These are phyloP conservation scores for Microctonus hyperodae DNA, from an alignment of 2,888 invertebrate genomes.

Conservation along the genomic window DNA sequence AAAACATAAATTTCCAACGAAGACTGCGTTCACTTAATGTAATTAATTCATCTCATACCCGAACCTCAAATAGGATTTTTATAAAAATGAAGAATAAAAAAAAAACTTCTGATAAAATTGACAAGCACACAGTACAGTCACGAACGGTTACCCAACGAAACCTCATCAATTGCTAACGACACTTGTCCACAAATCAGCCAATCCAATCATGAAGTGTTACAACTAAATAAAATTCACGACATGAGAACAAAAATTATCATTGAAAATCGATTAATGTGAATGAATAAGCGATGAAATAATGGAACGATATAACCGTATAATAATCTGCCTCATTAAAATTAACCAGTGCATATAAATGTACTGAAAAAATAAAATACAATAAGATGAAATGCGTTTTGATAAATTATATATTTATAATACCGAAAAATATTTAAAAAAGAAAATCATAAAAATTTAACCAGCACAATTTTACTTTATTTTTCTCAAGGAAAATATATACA, in stretches of 20 bases:
- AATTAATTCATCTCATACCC: not conserved
- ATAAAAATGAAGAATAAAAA: constrained; percentile 34
- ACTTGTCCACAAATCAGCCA: constrained; percentile 10
- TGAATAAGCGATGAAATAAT: not conserved
- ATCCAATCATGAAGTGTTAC: constrained; percentile 8
- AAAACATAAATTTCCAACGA: not conserved
- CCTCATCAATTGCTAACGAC: constrained; percentile 15
- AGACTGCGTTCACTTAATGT: not conserved
- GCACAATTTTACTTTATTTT: too few species aligned
- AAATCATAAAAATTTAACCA: too few species aligned
- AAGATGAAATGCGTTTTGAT: too few species aligned
- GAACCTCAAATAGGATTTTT: constrained; percentile 19
- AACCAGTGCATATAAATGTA: too few species aligned
- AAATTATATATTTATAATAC: too few species aligned
- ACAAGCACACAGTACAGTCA: not conserved
- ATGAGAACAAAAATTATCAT: not conserved
- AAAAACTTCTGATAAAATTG: constrained; percentile 37
- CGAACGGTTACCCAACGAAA: not conserved
- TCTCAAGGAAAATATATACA: too few species aligned
- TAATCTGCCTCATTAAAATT: too few species aligned
- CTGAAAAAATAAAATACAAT: too few species aligned
- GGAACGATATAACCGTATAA: not conserved
- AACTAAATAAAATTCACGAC: not conserved
- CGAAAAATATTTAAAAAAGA: too few species aligned
- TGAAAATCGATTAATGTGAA: not conserved